Percentiles rank a stretch among this genome's conserved stretches.
Conservation (phyloP, 1,140 invertebrate genomes). For the Drosophila elegans region DNA sequence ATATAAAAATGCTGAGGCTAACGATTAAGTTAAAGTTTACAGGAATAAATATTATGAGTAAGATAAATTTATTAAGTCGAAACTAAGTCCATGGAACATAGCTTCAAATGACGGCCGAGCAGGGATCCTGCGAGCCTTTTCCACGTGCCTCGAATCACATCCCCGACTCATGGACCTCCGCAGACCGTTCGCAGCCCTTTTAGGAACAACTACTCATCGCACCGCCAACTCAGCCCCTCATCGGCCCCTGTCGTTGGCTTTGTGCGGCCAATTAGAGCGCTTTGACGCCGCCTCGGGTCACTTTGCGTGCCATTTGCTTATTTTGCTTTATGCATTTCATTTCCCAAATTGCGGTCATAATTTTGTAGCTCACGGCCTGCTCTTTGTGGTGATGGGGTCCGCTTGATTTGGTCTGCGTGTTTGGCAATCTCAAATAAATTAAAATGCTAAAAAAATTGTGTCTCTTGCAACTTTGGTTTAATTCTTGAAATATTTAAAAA, state of each 20-base stretch:
- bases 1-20: too few species aligned
- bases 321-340: constrained; percentile 55
- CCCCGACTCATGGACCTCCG: neutral
- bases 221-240: neutral
- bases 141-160: neutral
- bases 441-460: neutral
- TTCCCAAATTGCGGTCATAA: constrained; percentile 55
- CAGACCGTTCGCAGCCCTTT: too few species aligned
- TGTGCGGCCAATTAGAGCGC: constrained; percentile 46
- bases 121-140: neutral
- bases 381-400: constrained; percentile 11
- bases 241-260: neutral
- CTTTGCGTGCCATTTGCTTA: constrained; percentile 54
- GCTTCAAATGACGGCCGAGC: neutral
- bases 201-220: neutral
- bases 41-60: too few species aligned
- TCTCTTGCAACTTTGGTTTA: too few species aligned
- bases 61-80: too few species aligned
- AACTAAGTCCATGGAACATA: neutral
- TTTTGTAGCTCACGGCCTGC: constrained; percentile 36
- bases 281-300: constrained; percentile 52
- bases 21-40: too few species aligned
- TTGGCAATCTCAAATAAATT: constrained; percentile 14
- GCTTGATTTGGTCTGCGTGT: neutral
- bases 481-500: too few species aligned